Conservation (phyloP, 2,797 vertebrate genomes). For the Chelon labrosus region DNA sequence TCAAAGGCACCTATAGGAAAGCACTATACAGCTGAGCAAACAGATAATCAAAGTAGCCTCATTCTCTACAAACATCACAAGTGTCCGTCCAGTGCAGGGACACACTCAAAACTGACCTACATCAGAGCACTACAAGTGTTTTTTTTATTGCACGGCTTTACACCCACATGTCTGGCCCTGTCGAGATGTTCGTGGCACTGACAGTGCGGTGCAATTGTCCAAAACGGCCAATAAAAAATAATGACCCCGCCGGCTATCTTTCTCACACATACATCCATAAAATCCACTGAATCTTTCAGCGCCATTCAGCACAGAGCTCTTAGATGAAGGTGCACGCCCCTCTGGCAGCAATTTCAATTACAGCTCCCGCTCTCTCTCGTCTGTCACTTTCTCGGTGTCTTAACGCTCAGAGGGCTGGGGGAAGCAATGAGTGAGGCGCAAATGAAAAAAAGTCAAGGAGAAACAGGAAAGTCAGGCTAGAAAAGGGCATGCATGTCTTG, state of each 20-base stretch:
- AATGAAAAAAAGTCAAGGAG: background rate
- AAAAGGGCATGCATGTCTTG: conserved; percentile 1
- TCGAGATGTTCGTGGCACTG: background rate
- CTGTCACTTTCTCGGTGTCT: conserved; percentile 14
- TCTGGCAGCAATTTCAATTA: conserved; percentile 57
- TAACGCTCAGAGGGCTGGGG: background rate
- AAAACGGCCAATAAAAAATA: conserved; percentile 3
- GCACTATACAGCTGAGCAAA: conserved; percentile 68
- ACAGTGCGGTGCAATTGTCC: background rate
- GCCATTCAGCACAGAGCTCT: conserved; percentile 30
- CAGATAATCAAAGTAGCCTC: conserved; percentile 59
- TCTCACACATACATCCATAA: conserved; percentile 8
- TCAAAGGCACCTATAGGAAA: conserved; percentile 59
- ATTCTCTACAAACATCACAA: conserved; percentile 38
- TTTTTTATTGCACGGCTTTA: conserved; percentile 45
- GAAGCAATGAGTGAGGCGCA: background rate
- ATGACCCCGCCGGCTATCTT: background rate
- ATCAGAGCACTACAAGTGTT: conserved; percentile 23
- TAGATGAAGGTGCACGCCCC: conserved; percentile 29
- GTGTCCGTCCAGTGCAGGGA: conserved; percentile 9
- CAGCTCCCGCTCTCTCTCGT: background rate
- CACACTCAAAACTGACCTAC: background rate
- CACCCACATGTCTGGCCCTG: conserved; percentile 20
- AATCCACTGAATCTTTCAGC: conserved; percentile 18
- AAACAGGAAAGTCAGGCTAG: conserved; percentile 8